Conservation (phyloP, 1,140 invertebrate genomes). For the Popillia japonica region DNA sequence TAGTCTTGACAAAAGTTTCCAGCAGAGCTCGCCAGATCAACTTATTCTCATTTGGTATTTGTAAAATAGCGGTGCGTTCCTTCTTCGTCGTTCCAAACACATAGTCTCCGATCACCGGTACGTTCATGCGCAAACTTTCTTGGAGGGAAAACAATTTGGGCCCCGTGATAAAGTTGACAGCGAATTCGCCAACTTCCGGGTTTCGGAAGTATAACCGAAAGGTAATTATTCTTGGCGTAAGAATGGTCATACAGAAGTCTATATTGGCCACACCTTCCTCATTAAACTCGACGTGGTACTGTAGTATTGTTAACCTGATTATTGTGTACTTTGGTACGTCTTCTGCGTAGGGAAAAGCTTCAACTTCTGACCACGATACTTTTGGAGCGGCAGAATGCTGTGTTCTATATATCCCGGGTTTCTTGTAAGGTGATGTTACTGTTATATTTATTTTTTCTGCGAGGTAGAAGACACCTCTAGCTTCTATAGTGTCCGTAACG, state of each 20-base stretch:
- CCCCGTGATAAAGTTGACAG: constrained; percentile 36
- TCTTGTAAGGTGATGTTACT: not conserved
- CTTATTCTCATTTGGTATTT: too few species aligned
- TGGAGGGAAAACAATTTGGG: constrained; percentile 1
- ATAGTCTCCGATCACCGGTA: constrained; percentile 34
- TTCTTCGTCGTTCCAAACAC: too few species aligned
- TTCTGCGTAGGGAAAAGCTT: not conserved
- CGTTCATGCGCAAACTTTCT: constrained; percentile 9
- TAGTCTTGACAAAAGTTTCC: too few species aligned
- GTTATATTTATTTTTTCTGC: not conserved
- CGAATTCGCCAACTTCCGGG: not conserved
- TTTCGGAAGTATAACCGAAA: not conserved
- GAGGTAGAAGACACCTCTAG: not conserved
- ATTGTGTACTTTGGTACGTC: not conserved
- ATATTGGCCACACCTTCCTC: not conserved
- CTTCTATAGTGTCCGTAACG: not conserved
- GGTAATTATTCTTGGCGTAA: not conserved
- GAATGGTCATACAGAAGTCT: not conserved
- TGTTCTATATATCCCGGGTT: too few species aligned
- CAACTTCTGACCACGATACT: too few species aligned
- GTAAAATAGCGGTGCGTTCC: too few species aligned
- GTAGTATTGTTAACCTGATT: not conserved
- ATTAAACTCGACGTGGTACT: not conserved
- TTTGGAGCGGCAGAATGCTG: too few species aligned
- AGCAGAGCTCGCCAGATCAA: too few species aligned